A percentile compares a stretch with the other conserved stretches of the same genome.
Conservation (phyloP, 2,797 vertebrate genomes). For the Chelmon rostratus region DNA sequence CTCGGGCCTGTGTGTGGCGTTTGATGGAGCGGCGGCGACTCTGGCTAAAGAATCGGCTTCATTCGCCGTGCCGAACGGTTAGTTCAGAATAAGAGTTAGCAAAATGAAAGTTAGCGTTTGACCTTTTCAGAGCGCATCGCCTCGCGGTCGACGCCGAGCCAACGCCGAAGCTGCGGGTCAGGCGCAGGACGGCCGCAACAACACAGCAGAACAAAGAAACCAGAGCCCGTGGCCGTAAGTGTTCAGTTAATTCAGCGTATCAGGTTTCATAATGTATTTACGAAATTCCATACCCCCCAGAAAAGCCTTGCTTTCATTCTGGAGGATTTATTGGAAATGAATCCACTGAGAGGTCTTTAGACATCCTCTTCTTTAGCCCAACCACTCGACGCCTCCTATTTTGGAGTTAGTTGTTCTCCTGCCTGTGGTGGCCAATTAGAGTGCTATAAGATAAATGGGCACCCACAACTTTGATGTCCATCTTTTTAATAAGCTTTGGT, state of each 20-base stretch:
- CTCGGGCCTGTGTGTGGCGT: conserved; percentile 57
- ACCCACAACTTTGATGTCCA: conserved; percentile 84
- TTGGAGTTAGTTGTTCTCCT: conserved; percentile 83
- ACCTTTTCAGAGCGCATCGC: conserved; percentile 83
- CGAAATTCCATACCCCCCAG: conserved; percentile 76
- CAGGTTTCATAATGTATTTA: conserved; percentile 84
- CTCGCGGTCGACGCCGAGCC: conserved; percentile 72
- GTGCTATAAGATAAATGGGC: conserved; percentile 83
- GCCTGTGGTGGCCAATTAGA: conserved; percentile 88
- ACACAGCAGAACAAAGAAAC: conserved; percentile 73
- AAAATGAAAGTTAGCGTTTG: conserved; percentile 74
- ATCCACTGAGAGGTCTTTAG: conserved; percentile 85
- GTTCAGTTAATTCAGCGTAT: conserved; percentile 79
- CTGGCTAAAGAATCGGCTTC: conserved; percentile 55
- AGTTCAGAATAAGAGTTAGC: conserved; percentile 60
- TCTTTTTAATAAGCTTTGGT: conserved; percentile 90
- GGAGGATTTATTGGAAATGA: conserved; percentile 84
- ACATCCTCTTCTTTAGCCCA: conserved; percentile 78
- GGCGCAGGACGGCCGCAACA: conserved; percentile 64
- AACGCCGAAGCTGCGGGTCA: conserved; percentile 78
- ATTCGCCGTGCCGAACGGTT: conserved; percentile 33
- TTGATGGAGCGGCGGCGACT: conserved; percentile 67
- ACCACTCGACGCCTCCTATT: conserved; percentile 79
- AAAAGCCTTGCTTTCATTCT: conserved; percentile 79
- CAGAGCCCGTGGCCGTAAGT: conserved; percentile 68